Base-by-base conservation (phyloP, 37 sponge, comb jelly and placozoan genomes). In the Geodia barretti region DNA sequence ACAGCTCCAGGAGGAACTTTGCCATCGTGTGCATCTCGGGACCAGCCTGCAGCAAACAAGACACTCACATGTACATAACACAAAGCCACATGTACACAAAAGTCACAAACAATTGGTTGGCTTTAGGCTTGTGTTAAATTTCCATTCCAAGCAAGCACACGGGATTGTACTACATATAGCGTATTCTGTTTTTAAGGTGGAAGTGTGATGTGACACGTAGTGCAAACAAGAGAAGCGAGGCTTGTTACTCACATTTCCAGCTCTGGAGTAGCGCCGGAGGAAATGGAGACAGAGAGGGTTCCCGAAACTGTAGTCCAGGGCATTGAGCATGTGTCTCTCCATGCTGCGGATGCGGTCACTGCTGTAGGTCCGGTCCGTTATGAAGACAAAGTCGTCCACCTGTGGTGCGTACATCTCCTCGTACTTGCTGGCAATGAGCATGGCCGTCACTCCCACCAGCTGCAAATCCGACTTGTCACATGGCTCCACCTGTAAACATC, bases 401-500 rank as follows among this genome's bases (percentile, higher is more conserved):
- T 96, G 95, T 35, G 99, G 97, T 0, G 97, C 93, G 73, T 96
- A 99, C 83, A 99, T 99, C 81, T 99, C 99, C 73, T 99, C 99
- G 82, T 97, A 99, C 80, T 99, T 99, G 74, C 93, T 94, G 58
- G 99, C 99, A 65, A 99, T 81, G 54, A 96, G 64, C 95, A 99
- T 96, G 33, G 97, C 92, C 3, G 97, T 96, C 41, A 99, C 97
- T 30, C 99, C 99, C 72, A 96, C 93, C 61, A 99, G 77, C 90
- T 99, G 99, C 26, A 99, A 84, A 26, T 96, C 84, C 39, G 62
- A 42, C 77, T 89, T 95, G 64, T 67, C 39, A 23, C 91, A 87
- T 31, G 70, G 54, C 24, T 83, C 41, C 0, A 4, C 37, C 94
- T 93, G 62, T 34, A 84, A 25, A 75, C 34, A 29, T 9, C 29